Evolutionary conservation across 1,140 invertebrate genomes (phyloP), one percentile per base, ranked within the genome.

Genomic region (Drosophila azteca): DNA sequence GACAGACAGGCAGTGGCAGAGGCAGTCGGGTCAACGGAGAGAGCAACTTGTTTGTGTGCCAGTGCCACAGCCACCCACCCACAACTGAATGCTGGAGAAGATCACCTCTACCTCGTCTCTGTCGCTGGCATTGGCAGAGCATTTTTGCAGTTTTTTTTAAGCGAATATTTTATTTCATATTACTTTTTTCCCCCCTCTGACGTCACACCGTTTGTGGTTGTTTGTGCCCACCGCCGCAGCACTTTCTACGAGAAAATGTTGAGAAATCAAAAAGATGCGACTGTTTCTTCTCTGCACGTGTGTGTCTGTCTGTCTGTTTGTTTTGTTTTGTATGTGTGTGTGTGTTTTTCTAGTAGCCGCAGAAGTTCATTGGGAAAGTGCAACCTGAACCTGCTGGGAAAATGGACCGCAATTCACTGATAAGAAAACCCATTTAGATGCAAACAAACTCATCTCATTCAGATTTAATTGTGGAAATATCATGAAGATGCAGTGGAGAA

Each of bases 191-290:
- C 61, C 49, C 15, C 31, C 49, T 49, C 64, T 69, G 66, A 57
- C 66, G 51, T 58, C 66, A 69, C 64, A 52, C 39, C 45, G 53
- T 43, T 63, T 52, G 51, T 58, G 29, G 51, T 59, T 53, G 49
- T 55, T 24, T 67, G 31, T 49, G 63, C 69, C 83, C 78, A 39
- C 11, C 35, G 35, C 35, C 80, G 82, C 80, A 74, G 80, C 83
- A 88, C 82, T 87, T 87, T 87, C 82, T 87, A 88, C 82, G 69
- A 82, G 83, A 87, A 87, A 82, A 87, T 87, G 82, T 75, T 87
- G 82, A 87, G 82, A 87, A 88, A 87, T 88, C 83, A 87, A 87
- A 85, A 88, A 82, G 83, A 88, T 87, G 82, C 82, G 78, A 87
- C 77, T 75, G 69, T 74, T 64, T 62, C 77, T 62, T 67, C 55